These are phyloP conservation scores for Lathamus discolor DNA, from an alignment of 2,113 vertebrate genomes.

Conservation along the genomic window DNA sequence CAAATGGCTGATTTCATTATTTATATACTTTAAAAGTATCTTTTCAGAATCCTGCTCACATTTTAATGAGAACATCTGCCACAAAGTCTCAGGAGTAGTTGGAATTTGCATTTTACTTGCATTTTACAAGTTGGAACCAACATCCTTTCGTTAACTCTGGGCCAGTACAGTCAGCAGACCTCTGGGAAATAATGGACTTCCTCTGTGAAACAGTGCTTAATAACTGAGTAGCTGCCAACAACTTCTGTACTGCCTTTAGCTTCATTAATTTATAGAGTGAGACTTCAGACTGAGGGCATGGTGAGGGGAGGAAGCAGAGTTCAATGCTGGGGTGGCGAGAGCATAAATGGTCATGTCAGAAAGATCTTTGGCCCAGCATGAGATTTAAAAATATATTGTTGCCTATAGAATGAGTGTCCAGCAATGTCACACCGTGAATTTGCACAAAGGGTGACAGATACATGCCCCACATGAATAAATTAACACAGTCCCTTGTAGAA, in stretches of 20 bases:
- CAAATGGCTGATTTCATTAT: neutral
- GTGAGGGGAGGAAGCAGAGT: neutral
- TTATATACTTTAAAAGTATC: neutral
- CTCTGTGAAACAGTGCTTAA: neutral
- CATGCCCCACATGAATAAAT: neutral
- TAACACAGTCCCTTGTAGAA: neutral
- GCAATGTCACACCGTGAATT: neutral
- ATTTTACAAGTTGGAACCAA: neutral
- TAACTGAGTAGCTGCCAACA: neutral
- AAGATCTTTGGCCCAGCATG: neutral
- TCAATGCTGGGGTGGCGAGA: neutral
- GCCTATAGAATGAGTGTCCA: neutral
- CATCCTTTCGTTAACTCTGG: neutral
- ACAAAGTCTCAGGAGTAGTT: neutral
- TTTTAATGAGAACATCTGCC: neutral
- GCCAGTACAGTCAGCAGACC: neutral
- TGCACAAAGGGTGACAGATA: neutral
- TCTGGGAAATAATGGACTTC: neutral
- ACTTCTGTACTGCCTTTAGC: neutral
- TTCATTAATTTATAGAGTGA: neutral
- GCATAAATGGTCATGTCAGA: neutral
- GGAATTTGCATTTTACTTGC: neutral
- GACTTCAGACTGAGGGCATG: neutral
- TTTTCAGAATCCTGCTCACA: neutral
- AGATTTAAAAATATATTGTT: neutral